phyloP scores from a whole-genome alignment of 2,113 vertebrate genomes.

The Mionectes macconnelli region DNA sequence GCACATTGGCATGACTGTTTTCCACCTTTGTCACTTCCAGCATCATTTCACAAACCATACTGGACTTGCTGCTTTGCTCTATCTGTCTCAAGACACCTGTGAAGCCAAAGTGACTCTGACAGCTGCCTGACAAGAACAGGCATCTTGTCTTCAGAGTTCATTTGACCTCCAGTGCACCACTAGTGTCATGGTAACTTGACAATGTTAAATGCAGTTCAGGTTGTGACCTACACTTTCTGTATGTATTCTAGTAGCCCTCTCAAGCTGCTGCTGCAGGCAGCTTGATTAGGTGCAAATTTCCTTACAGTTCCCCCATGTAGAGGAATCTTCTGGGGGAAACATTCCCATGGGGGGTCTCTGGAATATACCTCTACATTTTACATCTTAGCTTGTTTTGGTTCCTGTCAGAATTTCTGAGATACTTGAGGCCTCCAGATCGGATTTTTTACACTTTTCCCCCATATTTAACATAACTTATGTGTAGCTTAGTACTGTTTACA shows the following conservation, averaged over 20 bases:
- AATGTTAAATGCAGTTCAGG: background rate
- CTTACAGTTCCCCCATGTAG: background rate
- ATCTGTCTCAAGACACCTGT: background rate
- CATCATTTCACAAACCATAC: background rate
- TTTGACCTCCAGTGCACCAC: background rate
- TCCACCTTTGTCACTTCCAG: background rate
- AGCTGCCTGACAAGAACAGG: background rate
- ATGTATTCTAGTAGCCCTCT: background rate
- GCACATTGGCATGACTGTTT: constrained; percentile 7
- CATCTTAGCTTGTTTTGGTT: background rate
- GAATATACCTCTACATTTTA: background rate
- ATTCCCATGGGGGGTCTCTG: background rate
- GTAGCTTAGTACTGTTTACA: background rate
- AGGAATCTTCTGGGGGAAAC: background rate
- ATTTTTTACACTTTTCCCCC: background rate
- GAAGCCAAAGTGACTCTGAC: background rate
- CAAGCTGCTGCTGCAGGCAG: background rate
- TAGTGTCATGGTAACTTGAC: background rate
- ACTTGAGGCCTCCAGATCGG: background rate
- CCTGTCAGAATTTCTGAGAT: background rate
- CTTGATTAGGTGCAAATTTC: background rate
- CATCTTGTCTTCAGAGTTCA: background rate
- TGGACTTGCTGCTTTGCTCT: background rate
- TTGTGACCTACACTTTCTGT: background rate
- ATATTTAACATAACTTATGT: background rate